phyloP scores from a whole-genome alignment of 2,113 vertebrate genomes.

The Lichenostomus cassidix region DNA sequence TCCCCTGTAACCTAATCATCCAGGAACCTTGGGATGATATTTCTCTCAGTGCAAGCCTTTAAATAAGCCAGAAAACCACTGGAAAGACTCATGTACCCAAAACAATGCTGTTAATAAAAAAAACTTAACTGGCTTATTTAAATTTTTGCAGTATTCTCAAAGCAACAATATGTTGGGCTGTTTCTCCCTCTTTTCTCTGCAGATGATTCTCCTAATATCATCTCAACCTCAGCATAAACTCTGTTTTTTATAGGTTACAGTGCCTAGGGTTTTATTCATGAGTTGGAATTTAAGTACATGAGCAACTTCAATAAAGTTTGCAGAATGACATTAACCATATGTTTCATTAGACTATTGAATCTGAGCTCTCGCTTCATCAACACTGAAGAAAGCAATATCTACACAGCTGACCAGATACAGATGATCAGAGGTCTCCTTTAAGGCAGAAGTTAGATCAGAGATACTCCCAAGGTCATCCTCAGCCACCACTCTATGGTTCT shows the following conservation, averaged over 20 bases:
- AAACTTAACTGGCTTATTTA: background rate
- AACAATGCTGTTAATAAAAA: background rate
- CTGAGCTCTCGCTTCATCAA: background rate
- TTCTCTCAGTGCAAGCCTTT: background rate
- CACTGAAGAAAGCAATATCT: background rate
- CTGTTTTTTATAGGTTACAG: background rate
- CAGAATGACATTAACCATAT: background rate
- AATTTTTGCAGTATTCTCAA: background rate
- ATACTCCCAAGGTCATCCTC: background rate
- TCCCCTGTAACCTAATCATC: background rate
- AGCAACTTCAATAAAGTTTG: background rate
- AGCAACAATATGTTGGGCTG: background rate
- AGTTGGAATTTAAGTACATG: background rate
- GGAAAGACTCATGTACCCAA: background rate
- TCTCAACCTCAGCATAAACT: background rate
- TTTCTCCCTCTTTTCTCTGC: background rate
- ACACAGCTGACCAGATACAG: background rate
- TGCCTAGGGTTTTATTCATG: background rate
- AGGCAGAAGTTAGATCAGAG: background rate
- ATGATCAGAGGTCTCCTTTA: background rate
- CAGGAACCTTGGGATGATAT: background rate
- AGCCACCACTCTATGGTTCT: background rate
- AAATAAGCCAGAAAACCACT: slow-evolving; percentile 32
- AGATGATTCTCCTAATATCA: background rate
- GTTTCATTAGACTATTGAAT: background rate